Evolutionary conservation across 2,113 vertebrate species (phyloP).

Genomic region (Macheiramphus alcinus): DNA sequence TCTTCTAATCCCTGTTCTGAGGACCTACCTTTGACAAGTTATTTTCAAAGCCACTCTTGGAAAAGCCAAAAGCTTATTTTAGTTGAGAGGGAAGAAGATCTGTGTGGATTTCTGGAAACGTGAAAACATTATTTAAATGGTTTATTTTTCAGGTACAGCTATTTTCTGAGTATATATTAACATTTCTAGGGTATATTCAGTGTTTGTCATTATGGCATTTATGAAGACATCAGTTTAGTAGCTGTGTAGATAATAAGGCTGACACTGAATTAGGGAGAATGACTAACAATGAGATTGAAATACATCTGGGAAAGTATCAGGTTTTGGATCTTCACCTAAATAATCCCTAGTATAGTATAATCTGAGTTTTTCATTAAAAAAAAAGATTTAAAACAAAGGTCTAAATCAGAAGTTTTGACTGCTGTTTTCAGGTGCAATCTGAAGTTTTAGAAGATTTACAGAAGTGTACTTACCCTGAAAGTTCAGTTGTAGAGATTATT

Average conservation of each 20-base stretch:
- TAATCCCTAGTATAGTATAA: not conserved
- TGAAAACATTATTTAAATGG: not conserved
- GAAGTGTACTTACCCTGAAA: not conserved
- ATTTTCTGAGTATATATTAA: not conserved
- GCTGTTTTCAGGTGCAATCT: not conserved
- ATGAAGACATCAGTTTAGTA: not conserved
- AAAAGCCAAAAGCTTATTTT: not conserved
- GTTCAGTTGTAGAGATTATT: not conserved
- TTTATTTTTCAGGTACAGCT: not conserved
- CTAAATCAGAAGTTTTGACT: not conserved
- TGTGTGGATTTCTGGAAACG: not conserved
- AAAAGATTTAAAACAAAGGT: not conserved
- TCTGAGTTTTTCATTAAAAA: not conserved
- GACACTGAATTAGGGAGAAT: not conserved
- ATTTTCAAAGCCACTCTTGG: not conserved
- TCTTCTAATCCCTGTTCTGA: not conserved
- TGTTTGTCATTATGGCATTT: not conserved
- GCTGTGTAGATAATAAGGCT: not conserved
- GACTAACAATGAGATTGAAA: not conserved
- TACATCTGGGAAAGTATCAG: not conserved
- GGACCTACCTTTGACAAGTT: not conserved
- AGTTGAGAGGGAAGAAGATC: not conserved
- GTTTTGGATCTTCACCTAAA: not conserved
- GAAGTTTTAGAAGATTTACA: not conserved
- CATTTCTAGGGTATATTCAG: not conserved